phyloP scores from a whole-genome alignment of 2,797 vertebrate genomes.

The Enteromius radiatus region DNA sequence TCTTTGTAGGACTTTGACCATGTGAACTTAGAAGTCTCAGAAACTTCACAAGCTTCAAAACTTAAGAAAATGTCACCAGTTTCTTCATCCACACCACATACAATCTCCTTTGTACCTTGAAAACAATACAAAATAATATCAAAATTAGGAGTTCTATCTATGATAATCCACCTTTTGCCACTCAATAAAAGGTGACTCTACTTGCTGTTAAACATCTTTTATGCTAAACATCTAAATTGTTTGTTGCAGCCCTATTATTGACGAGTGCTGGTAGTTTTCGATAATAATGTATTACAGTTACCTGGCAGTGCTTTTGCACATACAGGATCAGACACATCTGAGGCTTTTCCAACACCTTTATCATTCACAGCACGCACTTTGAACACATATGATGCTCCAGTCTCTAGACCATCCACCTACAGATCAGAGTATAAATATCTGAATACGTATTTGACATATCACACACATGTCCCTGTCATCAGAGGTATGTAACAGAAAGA shows the following conservation, averaged over 20 bases:
- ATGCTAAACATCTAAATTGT: background rate
- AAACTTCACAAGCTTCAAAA: conserved; percentile 88
- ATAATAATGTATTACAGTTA: conserved; percentile 63
- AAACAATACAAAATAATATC: background rate
- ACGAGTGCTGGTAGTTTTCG: background rate
- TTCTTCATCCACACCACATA: conserved; percentile 88
- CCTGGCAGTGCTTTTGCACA: conserved; percentile 86
- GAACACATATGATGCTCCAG: conserved; percentile 89
- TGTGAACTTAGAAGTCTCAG: conserved; percentile 86
- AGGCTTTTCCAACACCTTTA: conserved; percentile 83
- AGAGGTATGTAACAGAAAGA: background rate
- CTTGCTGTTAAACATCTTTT: background rate
- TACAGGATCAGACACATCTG: conserved; percentile 87
- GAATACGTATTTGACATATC: background rate
- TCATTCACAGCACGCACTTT: conserved; percentile 86
- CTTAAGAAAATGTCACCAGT: conserved; percentile 90
- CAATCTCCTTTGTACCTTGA: conserved; percentile 89
- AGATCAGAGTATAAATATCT: background rate
- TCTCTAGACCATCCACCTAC: conserved; percentile 82
- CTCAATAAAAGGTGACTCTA: background rate
- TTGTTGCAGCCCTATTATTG: background rate
- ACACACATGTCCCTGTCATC: background rate
- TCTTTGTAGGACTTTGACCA: conserved; percentile 95
- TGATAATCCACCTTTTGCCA: background rate
- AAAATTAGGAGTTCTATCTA: background rate